phyloP scores from a whole-genome alignment of 2,113 vertebrate species.

The Daphoenositta chrysoptera region DNA sequence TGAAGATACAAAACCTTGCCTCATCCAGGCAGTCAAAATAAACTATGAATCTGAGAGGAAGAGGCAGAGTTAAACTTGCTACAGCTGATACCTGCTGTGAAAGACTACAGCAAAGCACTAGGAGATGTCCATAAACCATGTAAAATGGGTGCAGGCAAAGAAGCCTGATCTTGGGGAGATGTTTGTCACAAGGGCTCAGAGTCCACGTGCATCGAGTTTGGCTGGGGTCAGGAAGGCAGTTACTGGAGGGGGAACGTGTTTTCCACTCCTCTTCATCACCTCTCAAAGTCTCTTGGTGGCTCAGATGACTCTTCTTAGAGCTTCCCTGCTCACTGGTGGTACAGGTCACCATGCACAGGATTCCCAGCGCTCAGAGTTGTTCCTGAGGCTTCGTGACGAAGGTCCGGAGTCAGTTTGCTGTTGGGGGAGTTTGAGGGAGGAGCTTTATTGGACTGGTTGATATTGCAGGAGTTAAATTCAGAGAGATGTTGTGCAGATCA shows the following conservation, averaged over 20 bases:
- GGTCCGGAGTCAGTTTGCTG: neutral
- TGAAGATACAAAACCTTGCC: neutral
- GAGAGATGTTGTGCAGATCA: neutral
- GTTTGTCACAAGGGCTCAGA: accelerated
- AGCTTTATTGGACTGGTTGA: neutral
- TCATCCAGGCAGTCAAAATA: neutral
- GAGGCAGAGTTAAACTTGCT: neutral
- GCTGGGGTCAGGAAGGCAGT: neutral
- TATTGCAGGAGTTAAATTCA: neutral
- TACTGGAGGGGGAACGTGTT: neutral
- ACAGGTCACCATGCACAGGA: neutral
- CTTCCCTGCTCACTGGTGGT: neutral
- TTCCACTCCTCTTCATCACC: neutral
- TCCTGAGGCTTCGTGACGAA: accelerated
- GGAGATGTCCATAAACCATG: neutral
- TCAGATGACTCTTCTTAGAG: neutral
- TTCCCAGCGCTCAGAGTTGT: neutral
- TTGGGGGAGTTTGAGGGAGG: neutral
- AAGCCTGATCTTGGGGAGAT: neutral
- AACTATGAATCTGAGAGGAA: neutral
- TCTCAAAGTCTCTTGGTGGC: neutral
- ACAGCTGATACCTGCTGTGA: neutral
- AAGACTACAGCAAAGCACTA: neutral
- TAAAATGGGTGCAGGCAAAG: neutral
- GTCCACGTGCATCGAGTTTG: neutral